Base-by-base conservation (phyloP, 2,888 invertebrate species). In the Eledone cirrhosa region DNA sequence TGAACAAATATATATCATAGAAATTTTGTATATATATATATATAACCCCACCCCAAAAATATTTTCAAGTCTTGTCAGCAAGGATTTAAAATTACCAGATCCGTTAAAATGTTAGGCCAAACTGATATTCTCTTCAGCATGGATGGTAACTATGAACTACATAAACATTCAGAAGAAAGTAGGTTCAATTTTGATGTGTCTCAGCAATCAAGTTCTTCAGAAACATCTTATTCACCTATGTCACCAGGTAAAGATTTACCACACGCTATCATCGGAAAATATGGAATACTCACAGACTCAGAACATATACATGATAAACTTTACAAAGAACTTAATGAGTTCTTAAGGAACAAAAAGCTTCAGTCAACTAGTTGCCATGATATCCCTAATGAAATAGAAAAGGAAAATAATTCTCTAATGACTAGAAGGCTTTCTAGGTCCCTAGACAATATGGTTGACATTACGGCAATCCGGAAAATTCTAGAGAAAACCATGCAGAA, bases 401-500 rank as follows among this genome's bases (percentile, higher is more conserved):
- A 14, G 11, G 24, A 41, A 24, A 48, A 16, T 24, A 24, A 47
- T 16, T 41, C 29, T 47, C 27, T 76, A 24, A 19, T 33, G 22
- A 48, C 47, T 24, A 76, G 33, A 48, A 33, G 48, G 29, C 48
- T 48, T 76, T 76, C 76, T 48, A 33, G 47, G 29, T 76, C 76
- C 22, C 76, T 76, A 2, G 76, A 76, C 27, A 48, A 76, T 29
- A 47, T 76, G n/a, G 27, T 48, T 47, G 27, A 76, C 29, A 48
- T 76, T 24, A 27, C 48, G 14, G 41, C 76, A 24, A 76, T 76
- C 29, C 76, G 76, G 29, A 76, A 76, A 47, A 48, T 76, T 47
- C 48, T 76, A 24, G 76, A 76, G 47, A 76, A 48, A 29, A 76
- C 76, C 47, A 76, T 76, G 76, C 29, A 29, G 22, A 76, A 76